These are phyloP conservation scores for Cliona cf. orientalis DNA, from an alignment of 37 sponge, comb jelly and placozoan species.

Conservation along the genomic window DNA sequence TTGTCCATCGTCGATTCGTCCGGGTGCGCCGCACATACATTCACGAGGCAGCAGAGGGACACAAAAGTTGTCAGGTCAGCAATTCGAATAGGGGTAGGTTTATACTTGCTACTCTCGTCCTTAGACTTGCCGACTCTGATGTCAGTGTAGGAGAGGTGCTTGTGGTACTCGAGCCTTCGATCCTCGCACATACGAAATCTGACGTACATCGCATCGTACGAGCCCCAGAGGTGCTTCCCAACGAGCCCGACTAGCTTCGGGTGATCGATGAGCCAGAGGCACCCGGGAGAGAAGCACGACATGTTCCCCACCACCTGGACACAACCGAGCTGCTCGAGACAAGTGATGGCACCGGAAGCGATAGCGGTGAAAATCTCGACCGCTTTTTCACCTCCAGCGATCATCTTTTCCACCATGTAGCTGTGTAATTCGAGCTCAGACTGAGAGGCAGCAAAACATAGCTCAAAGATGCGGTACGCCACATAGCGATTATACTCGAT, in stretches of 20 bases:
- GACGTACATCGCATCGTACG: constrained; percentile 7
- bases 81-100: neutral
- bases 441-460: constrained; percentile 29
- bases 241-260: constrained; percentile 15
- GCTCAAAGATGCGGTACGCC: constrained; percentile 32
- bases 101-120: neutral
- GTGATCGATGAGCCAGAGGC: constrained; percentile 17
- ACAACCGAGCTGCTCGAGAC: constrained; percentile 5
- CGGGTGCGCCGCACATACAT: constrained; percentile 38
- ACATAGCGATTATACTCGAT: constrained; percentile 45
- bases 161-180: neutral
- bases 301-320: constrained; percentile 25
- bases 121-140: neutral
- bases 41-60: constrained; percentile 16
- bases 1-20: constrained; percentile 12
- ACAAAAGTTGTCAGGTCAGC: constrained; percentile 22
- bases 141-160: neutral
- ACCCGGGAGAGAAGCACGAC: constrained; percentile 25
- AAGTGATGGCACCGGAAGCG: constrained; percentile 12
- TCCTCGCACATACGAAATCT: constrained; percentile 24
- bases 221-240: constrained; percentile 23
- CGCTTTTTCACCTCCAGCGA: neutral
- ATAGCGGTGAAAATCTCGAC: neutral
- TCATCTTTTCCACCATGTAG: neutral
- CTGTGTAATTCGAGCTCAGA: neutral